These are phyloP conservation scores for Diorhabda elongata DNA, from an alignment of 1,140 invertebrate species.

Conservation along the genomic window DNA sequence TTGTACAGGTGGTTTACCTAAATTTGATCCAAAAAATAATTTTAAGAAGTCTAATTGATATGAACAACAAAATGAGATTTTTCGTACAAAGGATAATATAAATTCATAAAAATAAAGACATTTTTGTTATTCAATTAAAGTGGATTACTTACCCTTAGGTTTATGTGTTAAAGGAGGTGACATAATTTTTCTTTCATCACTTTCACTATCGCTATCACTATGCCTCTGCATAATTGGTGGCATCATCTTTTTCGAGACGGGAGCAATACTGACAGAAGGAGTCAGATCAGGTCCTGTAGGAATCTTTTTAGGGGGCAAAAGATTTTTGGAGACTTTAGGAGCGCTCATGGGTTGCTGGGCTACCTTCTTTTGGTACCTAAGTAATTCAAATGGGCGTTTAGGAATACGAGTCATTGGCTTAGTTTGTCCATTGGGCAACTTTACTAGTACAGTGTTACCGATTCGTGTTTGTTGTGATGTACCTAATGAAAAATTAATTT, in stretches of 20 bases:
- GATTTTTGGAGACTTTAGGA: slow-evolving; percentile 25
- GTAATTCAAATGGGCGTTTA: slow-evolving; percentile 47
- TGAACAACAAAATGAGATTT: no score
- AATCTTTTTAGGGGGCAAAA: slow-evolving; percentile 28
- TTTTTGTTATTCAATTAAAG: neutral
- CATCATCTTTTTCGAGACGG: slow-evolving; percentile 45
- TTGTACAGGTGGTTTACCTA: slow-evolving; percentile 46
- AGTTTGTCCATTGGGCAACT: slow-evolving; percentile 57
- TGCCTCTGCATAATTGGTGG: slow-evolving; percentile 23
- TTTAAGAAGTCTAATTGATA: no score
- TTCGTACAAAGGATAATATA: no score
- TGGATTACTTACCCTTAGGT: slow-evolving; percentile 24
- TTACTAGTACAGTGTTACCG: slow-evolving; percentile 58
- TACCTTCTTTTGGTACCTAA: slow-evolving; percentile 42
- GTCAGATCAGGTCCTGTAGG: slow-evolving; percentile 46
- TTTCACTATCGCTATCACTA: slow-evolving; percentile 40
- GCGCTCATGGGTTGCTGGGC: slow-evolving; percentile 26
- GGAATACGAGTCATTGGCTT: slow-evolving; percentile 48
- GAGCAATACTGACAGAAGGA: slow-evolving; percentile 54
- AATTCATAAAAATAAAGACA: no score
- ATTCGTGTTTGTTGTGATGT: slow-evolving; percentile 39
- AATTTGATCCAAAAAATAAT: slow-evolving; percentile 7
- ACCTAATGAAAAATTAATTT: slow-evolving; percentile 19
- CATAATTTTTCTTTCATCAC: slow-evolving; percentile 27
- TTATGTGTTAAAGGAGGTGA: slow-evolving; percentile 24